Base-by-base conservation (phyloP, 2,888 invertebrate genomes). In the Ochlodes sylvanus region DNA sequence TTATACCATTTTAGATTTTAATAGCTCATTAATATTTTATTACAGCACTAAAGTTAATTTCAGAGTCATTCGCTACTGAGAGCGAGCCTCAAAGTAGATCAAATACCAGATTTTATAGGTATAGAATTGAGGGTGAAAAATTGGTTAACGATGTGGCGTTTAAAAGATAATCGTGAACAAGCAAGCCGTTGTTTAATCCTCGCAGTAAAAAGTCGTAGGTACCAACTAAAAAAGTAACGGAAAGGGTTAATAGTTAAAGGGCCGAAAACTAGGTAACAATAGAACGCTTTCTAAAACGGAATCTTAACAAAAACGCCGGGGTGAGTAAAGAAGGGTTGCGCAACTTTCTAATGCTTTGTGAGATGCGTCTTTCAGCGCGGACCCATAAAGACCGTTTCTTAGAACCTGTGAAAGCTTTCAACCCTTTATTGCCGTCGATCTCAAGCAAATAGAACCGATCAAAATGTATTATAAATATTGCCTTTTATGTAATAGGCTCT, bases 281-380 rank as follows among this genome's bases (percentile, higher is more conserved):
- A 85, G 84, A 80, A 77, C 84, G 82, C 79, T 84, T 85, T 85
- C 81, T 85, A 83, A 87, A 89, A 87, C 85, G 79, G 79, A 84
- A 83, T 83, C 82, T 75, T 80, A 80, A 83, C 82, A 89, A 90
- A 87, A 86, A 83, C 73, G 79, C 82, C 80, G 82, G 81, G 42
- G 85, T 80, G 82, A 84, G 86, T 86, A 88, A 86, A 86, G 79
- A 89, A 92, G 92, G 92, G 92, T 93, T 93, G 91, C 89, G 85
- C 88, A 93, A 93, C 93, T 93, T 93, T 93, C 93, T 89, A 92
- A 90, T 87, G 82, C 90, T 84, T 92, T 92, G 90, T 91, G 84
- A 91, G 89, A 87, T 90, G 85, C 83, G 81, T 79, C 77, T 85
- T 86, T 86, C 79, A 80, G 79, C 72, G 70, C 72, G 73, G 79